Conservation (phyloP, 1,140 invertebrate species). For the Mylabris phalerata region DNA sequence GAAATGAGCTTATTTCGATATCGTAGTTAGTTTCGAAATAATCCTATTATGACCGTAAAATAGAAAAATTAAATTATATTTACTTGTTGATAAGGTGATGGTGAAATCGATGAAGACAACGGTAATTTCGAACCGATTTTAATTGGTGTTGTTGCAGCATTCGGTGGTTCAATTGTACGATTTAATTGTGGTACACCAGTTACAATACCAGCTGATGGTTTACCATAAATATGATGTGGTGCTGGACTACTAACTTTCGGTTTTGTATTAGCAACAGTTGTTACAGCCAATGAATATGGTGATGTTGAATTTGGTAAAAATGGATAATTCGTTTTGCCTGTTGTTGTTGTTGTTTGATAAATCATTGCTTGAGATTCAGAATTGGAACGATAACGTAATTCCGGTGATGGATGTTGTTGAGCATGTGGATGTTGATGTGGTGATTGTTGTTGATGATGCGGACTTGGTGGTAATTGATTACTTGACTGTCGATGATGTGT, state of each 20-base stretch:
- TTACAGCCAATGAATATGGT: constrained; percentile 30
- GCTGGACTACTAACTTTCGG: constrained; percentile 72
- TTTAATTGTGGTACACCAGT: constrained; percentile 52
- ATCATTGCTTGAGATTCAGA: constrained; percentile 32
- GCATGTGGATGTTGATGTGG: constrained; percentile 39
- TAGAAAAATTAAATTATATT: background rate
- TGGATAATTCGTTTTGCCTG: constrained; percentile 23
- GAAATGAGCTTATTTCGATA: no score
- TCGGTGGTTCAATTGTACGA: constrained; percentile 35
- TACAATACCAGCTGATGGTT: constrained; percentile 57
- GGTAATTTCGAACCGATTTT: constrained; percentile 44
- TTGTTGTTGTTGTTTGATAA: constrained; percentile 23
- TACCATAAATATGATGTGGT: constrained; percentile 68
- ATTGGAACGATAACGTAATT: constrained; percentile 33
- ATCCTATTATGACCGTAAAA: no score
- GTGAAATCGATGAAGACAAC: constrained; percentile 51
- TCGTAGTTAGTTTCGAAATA: no score
- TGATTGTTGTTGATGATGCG: constrained; percentile 45
- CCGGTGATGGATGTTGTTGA: constrained; percentile 47
- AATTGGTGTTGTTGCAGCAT: constrained; percentile 23
- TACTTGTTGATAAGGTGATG: constrained; percentile 55
- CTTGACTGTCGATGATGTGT: constrained; percentile 32
- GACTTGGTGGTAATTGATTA: constrained; percentile 40
- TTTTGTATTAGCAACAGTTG: constrained; percentile 46
- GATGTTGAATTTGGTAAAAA: constrained; percentile 10